Base-by-base conservation (phyloP, 2,113 vertebrate genomes). In the Nothocercus julius region DNA sequence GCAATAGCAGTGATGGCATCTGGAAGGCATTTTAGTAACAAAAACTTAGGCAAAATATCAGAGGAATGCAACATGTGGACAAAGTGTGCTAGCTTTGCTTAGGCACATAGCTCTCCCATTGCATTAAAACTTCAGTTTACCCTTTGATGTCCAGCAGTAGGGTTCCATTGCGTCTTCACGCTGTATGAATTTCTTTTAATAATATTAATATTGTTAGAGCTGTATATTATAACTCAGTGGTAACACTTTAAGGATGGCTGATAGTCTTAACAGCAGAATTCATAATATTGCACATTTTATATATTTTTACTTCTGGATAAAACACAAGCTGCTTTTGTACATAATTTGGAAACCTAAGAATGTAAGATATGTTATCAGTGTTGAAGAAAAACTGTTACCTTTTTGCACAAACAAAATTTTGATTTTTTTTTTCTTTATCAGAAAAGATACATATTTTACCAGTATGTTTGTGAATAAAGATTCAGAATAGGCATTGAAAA, bases 21-120 rank as follows among this genome's bases (percentile, higher is more conserved):
- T 97, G 98, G 97, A 98, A 98, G 62, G 73, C 78, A 97, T 98
- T 97, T 96, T 82, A 89, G 47, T 61, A 92, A 82, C 28, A 95
- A 86, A 97, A 92, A 96, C 76, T 96, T 63, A 91, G 91, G 75
- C 96, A 97, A 92, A 96, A 83, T 87, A 89, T 82, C 73, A 96
- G 44, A 94, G 66, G 89, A 97, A 97, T 95, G 87, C 64, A 97
- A 89, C 89, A 97, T 95, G 94, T 96, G 97, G 87, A 91, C 27
- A 7, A 92, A 93, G 89, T 85, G 82, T 92, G 83, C 82, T 96
- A 87, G 87, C 49, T 82, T 92, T 1, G 0, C 79, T 90, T 96
- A 76, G 82, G 42, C 83, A 92, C 84, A 96, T 79, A 86, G 86
- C 90, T 79, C 63, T 21, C 62, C 44, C 47, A 12, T 74, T 63